Evolutionary conservation across 2,113 vertebrate species (phyloP).

Genomic region (Heterotilapia buettikoferi): DNA sequence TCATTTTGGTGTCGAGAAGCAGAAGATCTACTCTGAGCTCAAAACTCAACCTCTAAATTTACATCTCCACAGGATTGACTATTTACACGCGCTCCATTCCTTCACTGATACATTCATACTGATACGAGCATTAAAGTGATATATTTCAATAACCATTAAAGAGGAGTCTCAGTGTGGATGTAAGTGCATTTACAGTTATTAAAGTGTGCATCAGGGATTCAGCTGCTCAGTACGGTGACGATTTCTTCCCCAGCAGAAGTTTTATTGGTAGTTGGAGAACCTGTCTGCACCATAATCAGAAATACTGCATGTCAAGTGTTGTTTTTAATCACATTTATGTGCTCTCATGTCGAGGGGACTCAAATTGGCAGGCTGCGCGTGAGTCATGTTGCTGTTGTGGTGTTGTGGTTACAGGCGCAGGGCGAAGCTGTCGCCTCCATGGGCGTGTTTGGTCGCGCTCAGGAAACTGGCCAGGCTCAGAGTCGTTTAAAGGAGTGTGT

Average conservation of each 20-base stretch:
- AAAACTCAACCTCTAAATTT: neutral
- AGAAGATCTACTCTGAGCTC: neutral
- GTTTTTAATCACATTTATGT: constrained; percentile 29
- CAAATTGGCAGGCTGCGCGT: neutral
- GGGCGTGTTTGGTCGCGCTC: constrained; percentile 43
- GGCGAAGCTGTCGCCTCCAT: constrained; percentile 52
- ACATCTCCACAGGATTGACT: neutral
- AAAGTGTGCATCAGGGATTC: neutral
- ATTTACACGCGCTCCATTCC: neutral
- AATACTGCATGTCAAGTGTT: constrained; percentile 15
- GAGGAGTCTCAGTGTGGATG: neutral
- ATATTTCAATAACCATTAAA: neutral
- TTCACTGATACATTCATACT: neutral
- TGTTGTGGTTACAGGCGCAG: constrained; percentile 47
- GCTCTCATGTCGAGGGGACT: neutral
- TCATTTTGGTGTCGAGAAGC: neutral
- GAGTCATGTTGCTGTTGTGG: constrained; percentile 50
- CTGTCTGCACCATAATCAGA: constrained; percentile 13
- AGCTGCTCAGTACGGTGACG: neutral
- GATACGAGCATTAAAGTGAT: neutral
- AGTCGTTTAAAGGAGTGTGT: constrained; percentile 58
- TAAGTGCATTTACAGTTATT: neutral
- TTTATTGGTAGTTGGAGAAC: constrained; percentile 7
- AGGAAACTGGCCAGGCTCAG: constrained; percentile 46
- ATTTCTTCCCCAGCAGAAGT: neutral